Conservation (phyloP, 1,140 invertebrate species). For the Antheraea pernyi region DNA sequence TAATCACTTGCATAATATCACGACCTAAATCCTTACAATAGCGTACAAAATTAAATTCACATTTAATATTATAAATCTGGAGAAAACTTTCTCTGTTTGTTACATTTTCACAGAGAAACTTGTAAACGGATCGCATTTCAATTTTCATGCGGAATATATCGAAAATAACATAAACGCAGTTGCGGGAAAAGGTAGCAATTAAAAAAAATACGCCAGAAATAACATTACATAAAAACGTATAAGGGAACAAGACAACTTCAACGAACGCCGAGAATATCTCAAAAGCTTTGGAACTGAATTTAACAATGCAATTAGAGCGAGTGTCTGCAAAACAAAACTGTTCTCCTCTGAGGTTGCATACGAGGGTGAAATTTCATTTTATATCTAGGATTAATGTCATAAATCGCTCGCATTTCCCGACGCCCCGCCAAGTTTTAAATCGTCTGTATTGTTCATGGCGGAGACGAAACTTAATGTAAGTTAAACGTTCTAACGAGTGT, state of each 20-base stretch:
- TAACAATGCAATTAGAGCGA: slow-evolving; percentile 57
- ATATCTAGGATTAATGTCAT: slow-evolving; percentile 68
- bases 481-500: slow-evolving; percentile 62
- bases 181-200: too few species aligned
- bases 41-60: too few species aligned
- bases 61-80: too few species aligned
- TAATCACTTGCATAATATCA: too few species aligned
- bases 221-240: neutral
- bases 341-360: slow-evolving; percentile 47
- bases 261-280: slow-evolving; percentile 19
- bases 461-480: slow-evolving; percentile 65
- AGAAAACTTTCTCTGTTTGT: too few species aligned
- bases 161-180: too few species aligned
- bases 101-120: too few species aligned
- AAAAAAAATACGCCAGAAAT: too few species aligned
- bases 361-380: slow-evolving; percentile 62
- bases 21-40: too few species aligned
- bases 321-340: slow-evolving; percentile 54
- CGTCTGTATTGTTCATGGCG: slow-evolving; percentile 60
- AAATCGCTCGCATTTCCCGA: slow-evolving; percentile 60
- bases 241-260: neutral
- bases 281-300: slow-evolving; percentile 32
- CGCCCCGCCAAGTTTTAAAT: slow-evolving; percentile 63
- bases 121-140: too few species aligned
- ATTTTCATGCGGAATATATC: too few species aligned